phyloP scores from a whole-genome alignment of 1,140 invertebrate species.

The Trichonephila inaurata region DNA sequence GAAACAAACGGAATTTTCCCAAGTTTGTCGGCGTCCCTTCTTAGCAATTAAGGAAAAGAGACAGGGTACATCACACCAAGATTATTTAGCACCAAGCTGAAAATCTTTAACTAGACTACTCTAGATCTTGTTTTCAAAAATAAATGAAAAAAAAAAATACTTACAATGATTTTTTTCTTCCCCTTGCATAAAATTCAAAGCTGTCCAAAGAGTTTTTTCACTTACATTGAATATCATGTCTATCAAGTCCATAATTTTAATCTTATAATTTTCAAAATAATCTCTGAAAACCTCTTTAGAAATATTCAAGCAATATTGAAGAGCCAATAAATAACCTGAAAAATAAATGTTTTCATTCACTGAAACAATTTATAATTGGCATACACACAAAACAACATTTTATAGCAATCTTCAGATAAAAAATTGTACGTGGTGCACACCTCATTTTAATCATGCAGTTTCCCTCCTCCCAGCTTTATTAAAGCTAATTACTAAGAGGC shows the following conservation, averaged over 20 bases:
- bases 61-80: too few relatives aligned
- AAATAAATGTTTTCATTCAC: neutral
- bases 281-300: neutral
- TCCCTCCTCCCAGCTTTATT: too few relatives aligned
- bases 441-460: too few relatives aligned
- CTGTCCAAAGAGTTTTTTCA: neutral
- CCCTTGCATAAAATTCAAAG: conserved; percentile 46
- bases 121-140: too few relatives aligned
- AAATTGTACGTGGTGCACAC: neutral
- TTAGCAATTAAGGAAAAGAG: too few relatives aligned
- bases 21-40: too few relatives aligned
- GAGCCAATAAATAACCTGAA: conserved; percentile 57
- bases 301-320: conserved; percentile 45
- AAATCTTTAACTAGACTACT: too few relatives aligned
- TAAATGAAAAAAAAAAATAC: neutral
- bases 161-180: conserved; percentile 62
- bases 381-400: neutral
- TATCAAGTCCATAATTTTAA: neutral
- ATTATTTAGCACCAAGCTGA: too few relatives aligned
- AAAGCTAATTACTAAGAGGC: too few relatives aligned
- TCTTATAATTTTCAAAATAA: neutral
- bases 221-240: neutral
- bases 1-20: too few relatives aligned
- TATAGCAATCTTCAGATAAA: neutral
- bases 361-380: neutral